These are phyloP conservation scores for Drosophila yakuba DNA, from an alignment of 1,140 invertebrate species.

Conservation along the genomic window DNA sequence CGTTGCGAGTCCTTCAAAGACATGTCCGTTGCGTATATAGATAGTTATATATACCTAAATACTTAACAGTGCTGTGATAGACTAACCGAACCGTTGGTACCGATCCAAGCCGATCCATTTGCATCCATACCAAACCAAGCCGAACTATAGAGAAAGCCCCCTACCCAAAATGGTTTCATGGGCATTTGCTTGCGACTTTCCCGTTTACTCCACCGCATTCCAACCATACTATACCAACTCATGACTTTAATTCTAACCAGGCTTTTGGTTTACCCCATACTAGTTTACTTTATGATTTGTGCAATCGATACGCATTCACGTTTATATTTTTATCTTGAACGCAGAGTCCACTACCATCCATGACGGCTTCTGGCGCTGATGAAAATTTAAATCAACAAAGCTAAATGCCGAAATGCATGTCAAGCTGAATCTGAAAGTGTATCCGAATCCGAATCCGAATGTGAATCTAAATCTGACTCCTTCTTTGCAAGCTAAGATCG, in stretches of 20 bases:
- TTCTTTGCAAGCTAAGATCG: constrained; percentile 41
- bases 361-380: constrained; percentile 85
- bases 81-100: constrained; percentile 64
- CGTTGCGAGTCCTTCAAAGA: constrained; percentile 66
- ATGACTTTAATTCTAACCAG: constrained; percentile 34
- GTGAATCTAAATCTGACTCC: constrained; percentile 18
- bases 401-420: constrained; percentile 81
- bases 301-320: constrained; percentile 64
- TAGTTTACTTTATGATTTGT: constrained; percentile 52
- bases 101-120: constrained; percentile 23
- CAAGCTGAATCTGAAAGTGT: constrained; percentile 32
- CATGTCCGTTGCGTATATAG: constrained; percentile 62
- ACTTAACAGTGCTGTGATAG: constrained; percentile 81
- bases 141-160: constrained; percentile 15
- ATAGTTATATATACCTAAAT: constrained; percentile 44
- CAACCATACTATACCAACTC: constrained; percentile 15
- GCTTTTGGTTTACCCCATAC: constrained; percentile 49
- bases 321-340: constrained; percentile 80
- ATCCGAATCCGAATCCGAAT: neutral
- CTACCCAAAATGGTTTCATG: constrained; percentile 34
- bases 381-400: constrained; percentile 85
- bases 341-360: constrained; percentile 85
- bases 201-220: constrained; percentile 15
- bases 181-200: constrained; percentile 38
- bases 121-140: constrained; percentile 26